A percentile compares a stretch with the other conserved stretches of the same genome.
phyloP scores from a whole-genome alignment of 2,888 invertebrate genomes.

The Platycheirus rosarum region DNA sequence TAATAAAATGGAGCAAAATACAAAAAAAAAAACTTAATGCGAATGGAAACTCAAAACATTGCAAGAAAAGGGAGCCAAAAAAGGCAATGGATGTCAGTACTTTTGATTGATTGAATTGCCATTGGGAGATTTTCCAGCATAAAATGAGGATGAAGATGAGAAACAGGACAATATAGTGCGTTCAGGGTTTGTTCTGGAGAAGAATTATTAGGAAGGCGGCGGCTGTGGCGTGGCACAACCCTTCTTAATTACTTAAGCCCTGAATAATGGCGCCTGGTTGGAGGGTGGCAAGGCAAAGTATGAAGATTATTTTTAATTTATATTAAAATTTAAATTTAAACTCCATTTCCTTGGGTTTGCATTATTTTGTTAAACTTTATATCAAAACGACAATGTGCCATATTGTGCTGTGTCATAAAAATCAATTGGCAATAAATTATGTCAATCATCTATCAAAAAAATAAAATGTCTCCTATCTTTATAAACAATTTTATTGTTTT shows the following conservation, averaged over 20 bases:
- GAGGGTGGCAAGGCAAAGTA: conserved; percentile 33
- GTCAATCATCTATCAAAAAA: conserved; percentile 67
- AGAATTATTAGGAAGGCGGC: conserved; percentile 40
- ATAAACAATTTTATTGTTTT: conserved; percentile 5
- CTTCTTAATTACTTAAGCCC: conserved; percentile 74
- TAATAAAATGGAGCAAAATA: conserved; percentile 30
- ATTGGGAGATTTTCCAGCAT: conserved; percentile 72
- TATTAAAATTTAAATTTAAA: conserved; percentile 67
- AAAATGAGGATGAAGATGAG: conserved; percentile 13
- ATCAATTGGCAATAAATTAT: conserved; percentile 73
- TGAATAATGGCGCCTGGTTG: conserved; percentile 65
- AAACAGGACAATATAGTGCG: conserved; percentile 16
- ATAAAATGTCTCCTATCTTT: background rate
- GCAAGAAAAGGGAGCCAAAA: conserved; percentile 58
- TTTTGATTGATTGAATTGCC: conserved; percentile 74
- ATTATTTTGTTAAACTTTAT: conserved; percentile 5
- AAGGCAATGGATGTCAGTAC: conserved; percentile 71
- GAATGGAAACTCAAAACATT: conserved; percentile 46
- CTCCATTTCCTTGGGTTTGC: conserved; percentile 18
- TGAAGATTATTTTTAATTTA: conserved; percentile 27
- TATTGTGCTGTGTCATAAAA: conserved; percentile 69
- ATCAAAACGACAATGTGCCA: conserved; percentile 70
- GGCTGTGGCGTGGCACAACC: conserved; percentile 58
- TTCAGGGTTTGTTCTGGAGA: conserved; percentile 27
- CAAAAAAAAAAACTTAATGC: conserved; percentile 5